phyloP scores from a whole-genome alignment of 2,888 invertebrate genomes.

The Lasioglossum zephyrum region DNA sequence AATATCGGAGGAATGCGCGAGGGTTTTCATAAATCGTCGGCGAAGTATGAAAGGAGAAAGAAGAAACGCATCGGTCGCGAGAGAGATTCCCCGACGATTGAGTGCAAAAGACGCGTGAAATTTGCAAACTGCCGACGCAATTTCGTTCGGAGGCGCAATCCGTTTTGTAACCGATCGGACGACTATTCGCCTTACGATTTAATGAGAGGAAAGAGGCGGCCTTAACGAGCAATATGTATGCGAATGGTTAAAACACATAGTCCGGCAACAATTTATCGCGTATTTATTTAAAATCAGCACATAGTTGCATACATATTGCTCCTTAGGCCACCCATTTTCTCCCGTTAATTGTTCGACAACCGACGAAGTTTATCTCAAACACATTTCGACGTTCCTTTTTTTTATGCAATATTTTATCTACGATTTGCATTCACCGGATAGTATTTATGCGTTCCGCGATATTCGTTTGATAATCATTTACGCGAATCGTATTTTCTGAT shows the following conservation, averaged over 20 bases:
- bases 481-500: not conserved
- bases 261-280: not conserved
- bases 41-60: not conserved
- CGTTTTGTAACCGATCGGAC: constrained; percentile 7
- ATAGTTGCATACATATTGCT: constrained; percentile 14
- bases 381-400: not conserved
- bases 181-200: constrained; percentile 2
- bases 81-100: not conserved
- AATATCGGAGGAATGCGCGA: not conserved
- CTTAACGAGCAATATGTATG: constrained; percentile 15
- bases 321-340: not conserved
- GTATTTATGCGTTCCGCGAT: not conserved
- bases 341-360: constrained; percentile 8
- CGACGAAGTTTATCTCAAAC: not conserved
- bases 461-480: not conserved
- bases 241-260: constrained; percentile 9
- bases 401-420: not conserved
- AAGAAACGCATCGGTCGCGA: not conserved
- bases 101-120: constrained; percentile 1
- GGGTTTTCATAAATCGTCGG: not conserved
- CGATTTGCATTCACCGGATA: not conserved
- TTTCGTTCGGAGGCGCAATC: not conserved
- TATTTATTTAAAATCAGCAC: constrained; percentile 11
- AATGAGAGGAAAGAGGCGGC: constrained; percentile 6
- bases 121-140: not conserved